These are phyloP conservation scores for Syrmaticus mikado DNA, from an alignment of 2,113 vertebrate genomes.

Conservation along the genomic window DNA sequence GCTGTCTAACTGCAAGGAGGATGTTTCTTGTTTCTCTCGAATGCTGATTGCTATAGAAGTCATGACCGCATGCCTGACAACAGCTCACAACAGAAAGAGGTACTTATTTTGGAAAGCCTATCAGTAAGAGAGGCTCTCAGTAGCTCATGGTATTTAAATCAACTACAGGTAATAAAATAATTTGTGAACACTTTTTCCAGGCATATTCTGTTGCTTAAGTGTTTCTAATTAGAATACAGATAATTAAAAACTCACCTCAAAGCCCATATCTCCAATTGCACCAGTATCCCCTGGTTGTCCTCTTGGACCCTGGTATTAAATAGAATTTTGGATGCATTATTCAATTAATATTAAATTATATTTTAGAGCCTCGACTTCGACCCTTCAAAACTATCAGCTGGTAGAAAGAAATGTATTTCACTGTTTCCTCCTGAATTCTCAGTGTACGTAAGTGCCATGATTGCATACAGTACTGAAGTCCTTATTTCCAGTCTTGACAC, in stretches of 20 bases:
- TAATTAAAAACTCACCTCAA: conserved; percentile 81
- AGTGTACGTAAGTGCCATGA: background rate
- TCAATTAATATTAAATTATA: background rate
- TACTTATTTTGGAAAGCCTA: background rate
- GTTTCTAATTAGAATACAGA: background rate
- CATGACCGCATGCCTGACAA: background rate
- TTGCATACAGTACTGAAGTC: background rate
- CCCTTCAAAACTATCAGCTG: background rate
- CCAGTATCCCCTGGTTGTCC: conserved; percentile 89
- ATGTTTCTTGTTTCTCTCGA: background rate
- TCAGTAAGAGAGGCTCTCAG: background rate
- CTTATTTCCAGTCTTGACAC: background rate
- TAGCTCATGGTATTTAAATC: background rate
- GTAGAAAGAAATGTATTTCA: background rate
- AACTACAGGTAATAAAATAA: background rate
- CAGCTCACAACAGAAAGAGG: background rate
- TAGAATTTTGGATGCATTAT: conserved; percentile 60
- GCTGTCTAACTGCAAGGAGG: background rate
- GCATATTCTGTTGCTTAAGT: background rate
- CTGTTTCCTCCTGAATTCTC: background rate
- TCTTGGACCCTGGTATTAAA: conserved; percentile 84
- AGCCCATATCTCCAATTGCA: conserved; percentile 87
- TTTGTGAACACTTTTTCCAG: background rate
- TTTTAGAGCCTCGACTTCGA: background rate
- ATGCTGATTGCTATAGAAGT: background rate